These are phyloP conservation scores for Epizoanthus stellaris DNA, from an alignment of 92 coral and sea anemone genomes.

Conservation along the genomic window DNA sequence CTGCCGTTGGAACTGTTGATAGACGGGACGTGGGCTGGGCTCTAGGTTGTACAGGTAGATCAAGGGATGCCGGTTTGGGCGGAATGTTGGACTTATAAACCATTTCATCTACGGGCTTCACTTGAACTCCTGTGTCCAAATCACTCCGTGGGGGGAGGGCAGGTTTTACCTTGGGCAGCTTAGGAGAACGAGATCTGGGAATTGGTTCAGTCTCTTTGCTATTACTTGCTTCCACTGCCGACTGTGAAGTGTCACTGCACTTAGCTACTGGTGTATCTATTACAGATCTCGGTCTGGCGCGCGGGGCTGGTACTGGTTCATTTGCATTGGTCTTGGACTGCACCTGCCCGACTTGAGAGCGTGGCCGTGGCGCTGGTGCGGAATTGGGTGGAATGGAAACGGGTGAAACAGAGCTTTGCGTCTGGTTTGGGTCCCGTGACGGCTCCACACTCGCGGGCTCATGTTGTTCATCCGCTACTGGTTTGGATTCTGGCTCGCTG, in stretches of 20 bases:
- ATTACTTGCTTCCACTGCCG: background rate
- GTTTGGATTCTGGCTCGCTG: background rate
- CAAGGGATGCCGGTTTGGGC: background rate
- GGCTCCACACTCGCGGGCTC: background rate
- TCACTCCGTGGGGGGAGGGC: conserved; percentile 33
- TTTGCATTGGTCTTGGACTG: background rate
- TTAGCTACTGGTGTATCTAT: background rate
- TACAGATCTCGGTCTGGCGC: conserved; percentile 17
- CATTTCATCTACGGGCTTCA: background rate
- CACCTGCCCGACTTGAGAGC: background rate
- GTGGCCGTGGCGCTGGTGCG: conserved; percentile 11
- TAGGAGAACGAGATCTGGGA: conserved; percentile 3
- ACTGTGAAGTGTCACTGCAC: background rate
- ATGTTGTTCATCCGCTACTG: background rate
- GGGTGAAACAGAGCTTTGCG: background rate
- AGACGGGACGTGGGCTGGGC: background rate
- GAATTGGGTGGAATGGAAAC: background rate
- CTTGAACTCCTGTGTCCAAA: background rate
- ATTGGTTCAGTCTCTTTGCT: background rate
- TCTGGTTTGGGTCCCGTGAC: background rate
- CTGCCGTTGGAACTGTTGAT: background rate
- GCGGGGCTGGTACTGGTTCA: conserved; percentile 26
- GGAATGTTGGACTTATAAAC: background rate
- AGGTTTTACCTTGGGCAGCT: conserved; percentile 24
- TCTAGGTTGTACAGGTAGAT: background rate